These are phyloP conservation scores for Threskiornis aethiopicus DNA, from an alignment of 2,797 vertebrate species.

Conservation along the genomic window DNA sequence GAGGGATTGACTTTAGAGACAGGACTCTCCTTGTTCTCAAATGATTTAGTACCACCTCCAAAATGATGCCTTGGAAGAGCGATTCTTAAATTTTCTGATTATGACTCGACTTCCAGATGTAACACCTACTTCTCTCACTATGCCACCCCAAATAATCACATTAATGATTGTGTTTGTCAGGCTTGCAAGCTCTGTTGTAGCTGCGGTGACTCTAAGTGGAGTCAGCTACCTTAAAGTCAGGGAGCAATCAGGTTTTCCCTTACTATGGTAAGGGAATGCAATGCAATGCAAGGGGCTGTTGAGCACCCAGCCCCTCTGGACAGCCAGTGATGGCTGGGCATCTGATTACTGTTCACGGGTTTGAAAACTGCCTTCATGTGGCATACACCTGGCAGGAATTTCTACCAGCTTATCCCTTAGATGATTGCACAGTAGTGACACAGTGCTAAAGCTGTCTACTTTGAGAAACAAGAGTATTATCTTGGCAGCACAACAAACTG, in stretches of 20 bases:
- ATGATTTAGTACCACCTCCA: background rate
- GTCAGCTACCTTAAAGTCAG: background rate
- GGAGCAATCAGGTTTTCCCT: background rate
- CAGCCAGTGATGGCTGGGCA: background rate
- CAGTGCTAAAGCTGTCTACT: background rate
- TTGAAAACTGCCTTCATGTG: background rate
- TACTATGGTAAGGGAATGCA: background rate
- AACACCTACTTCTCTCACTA: background rate
- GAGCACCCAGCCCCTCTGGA: background rate
- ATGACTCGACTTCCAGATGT: rapidly evolving
- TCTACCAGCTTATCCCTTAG: background rate
- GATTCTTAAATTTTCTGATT: background rate
- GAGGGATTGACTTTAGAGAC: background rate
- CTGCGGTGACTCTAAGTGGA: background rate
- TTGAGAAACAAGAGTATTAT: background rate
- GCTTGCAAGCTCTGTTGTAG: background rate
- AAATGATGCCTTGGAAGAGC: background rate
- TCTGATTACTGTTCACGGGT: background rate
- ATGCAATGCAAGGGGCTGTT: background rate
- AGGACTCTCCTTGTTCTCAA: background rate
- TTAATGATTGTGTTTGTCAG: background rate
- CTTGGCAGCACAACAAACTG: background rate
- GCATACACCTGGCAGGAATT: background rate
- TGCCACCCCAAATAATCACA: background rate
- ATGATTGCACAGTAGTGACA: background rate